Conservation (phyloP, 2,888 invertebrate genomes). For the Troides oblongomaculatus region DNA sequence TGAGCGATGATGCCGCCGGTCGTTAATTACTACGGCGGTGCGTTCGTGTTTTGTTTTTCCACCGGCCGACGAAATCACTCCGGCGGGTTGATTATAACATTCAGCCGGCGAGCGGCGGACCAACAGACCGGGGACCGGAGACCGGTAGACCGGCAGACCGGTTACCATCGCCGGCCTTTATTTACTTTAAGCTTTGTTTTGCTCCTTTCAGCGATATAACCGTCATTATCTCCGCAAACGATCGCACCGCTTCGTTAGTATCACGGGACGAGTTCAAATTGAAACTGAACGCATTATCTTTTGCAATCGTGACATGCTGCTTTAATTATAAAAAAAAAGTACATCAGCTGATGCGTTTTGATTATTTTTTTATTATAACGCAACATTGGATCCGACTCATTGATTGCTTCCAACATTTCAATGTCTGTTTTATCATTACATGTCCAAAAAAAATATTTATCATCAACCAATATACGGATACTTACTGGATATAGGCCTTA, state of each 20-base stretch:
- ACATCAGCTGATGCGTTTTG: too few relatives aligned
- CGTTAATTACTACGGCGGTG: conserved; percentile 61
- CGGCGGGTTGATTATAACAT: conserved; percentile 72
- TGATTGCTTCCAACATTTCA: too few relatives aligned
- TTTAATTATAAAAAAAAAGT: not conserved
- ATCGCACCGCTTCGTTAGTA: conserved; percentile 70
- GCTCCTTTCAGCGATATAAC: conserved; percentile 71
- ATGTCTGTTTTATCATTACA: too few relatives aligned
- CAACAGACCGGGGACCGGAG: too few relatives aligned
- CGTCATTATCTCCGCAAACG: conserved; percentile 73
- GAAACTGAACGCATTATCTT: conserved; percentile 56
- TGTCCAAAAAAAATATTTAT: too few relatives aligned
- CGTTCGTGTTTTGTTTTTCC: conserved; percentile 50
- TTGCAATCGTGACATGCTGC: conserved; percentile 39
- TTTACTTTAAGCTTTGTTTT: conserved; percentile 74
- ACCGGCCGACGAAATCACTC: conserved; percentile 64
- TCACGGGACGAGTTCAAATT: conserved; percentile 66
- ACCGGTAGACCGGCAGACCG: conserved; percentile 41
- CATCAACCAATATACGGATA: too few relatives aligned
- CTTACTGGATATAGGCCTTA: too few relatives aligned
- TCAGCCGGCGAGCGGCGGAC: conserved; percentile 38
- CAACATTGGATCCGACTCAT: not conserved
- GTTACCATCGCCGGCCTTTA: conserved; percentile 63
- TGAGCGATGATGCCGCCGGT: conserved; percentile 33
- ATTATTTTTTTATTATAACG: not conserved